Conservation (phyloP, 1,140 invertebrate species). For the Apis laboriosa region DNA sequence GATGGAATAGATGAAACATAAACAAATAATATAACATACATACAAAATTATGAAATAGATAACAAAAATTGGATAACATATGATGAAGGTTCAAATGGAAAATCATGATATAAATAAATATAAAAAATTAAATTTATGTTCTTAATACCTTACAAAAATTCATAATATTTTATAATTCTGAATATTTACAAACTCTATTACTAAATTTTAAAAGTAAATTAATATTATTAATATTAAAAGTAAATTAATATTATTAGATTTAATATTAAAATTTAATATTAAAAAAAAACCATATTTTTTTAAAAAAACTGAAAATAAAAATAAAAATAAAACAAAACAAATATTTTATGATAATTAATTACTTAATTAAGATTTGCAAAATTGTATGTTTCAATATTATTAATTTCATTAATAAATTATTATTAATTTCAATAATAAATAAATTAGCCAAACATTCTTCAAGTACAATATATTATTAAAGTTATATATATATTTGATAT, state of each 20-base stretch:
- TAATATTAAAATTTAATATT: constrained; percentile 17
- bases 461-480: background rate
- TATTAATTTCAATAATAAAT: background rate
- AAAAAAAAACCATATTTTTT: constrained; percentile 23
- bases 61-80: background rate
- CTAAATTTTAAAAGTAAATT: constrained; percentile 47
- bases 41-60: background rate
- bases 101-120: background rate
- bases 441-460: constrained; percentile 28
- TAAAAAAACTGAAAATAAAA: constrained; percentile 11
- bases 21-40: constrained; percentile 14
- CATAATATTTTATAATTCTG: background rate
- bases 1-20: background rate
- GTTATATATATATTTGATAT: background rate
- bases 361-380: background rate
- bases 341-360: constrained; percentile 18
- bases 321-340: background rate
- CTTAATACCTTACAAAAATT: background rate
- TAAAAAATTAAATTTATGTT: background rate
- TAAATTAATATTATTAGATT: constrained; percentile 5
- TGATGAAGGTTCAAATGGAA: constrained; percentile 17
- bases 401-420: too few relatives aligned
- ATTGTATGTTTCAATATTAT: too few relatives aligned
- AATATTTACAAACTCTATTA: constrained; percentile 22
- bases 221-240: background rate